Conservation (phyloP, 2,888 invertebrate species). For the Calephelis perditalis region DNA sequence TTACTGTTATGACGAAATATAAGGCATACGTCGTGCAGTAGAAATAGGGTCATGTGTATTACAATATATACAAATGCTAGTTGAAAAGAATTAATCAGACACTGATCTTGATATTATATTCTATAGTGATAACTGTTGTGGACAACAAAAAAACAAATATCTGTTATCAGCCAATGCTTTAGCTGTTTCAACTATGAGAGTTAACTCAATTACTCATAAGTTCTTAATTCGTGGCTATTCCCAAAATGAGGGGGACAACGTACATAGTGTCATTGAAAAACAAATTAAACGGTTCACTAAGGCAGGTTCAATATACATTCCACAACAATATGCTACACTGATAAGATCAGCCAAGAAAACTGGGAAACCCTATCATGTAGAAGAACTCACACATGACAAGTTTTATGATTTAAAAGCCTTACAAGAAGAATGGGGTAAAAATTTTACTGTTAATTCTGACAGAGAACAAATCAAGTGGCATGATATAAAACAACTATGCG, state of each 20-base stretch:
- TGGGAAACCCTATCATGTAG: constrained; percentile 30
- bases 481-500: constrained; percentile 25
- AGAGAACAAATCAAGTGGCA: constrained; percentile 24
- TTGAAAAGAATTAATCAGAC: constrained; percentile 11
- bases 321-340: constrained; percentile 18
- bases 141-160: constrained; percentile 21
- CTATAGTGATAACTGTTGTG: constrained; percentile 17
- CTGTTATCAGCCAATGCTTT: constrained; percentile 16
- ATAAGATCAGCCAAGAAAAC: constrained; percentile 19
- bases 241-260: constrained; percentile 19
- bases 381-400: constrained; percentile 31
- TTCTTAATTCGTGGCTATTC: constrained; percentile 18
- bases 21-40: constrained; percentile 25
- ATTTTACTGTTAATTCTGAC: constrained; percentile 25
- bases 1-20: constrained; percentile 28
- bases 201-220: constrained; percentile 18
- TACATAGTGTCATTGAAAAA: constrained; percentile 19
- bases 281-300: constrained; percentile 17
- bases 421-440: constrained; percentile 28
- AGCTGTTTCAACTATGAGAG: constrained; percentile 16
- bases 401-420: constrained; percentile 31
- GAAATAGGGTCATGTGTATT: constrained; percentile 26
- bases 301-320: constrained; percentile 17
- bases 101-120: constrained; percentile 17
- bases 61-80: not conserved